Evolutionary conservation across 1,140 invertebrate genomes (phyloP), one percentile per base, ranked within the genome.

Genomic region (Camponotus pennsylvanicus): DNA sequence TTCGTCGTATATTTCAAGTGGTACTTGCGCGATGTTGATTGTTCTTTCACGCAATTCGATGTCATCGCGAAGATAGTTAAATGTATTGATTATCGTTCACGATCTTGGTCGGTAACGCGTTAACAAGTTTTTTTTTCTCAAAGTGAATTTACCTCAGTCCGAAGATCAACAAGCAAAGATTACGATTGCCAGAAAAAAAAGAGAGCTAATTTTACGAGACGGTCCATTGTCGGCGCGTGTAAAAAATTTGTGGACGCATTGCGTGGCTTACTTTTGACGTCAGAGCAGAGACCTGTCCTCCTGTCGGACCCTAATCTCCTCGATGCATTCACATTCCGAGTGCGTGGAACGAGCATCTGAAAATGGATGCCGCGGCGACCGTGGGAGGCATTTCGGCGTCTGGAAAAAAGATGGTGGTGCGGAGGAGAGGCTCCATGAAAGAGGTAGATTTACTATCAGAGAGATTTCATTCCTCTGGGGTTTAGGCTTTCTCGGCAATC

Each of bases 381-480:
- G 34, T 70, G 67, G 75, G 78, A 84, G 85, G 84, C 78, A 88
- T 88, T 90, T 90, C 88, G 71, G 78, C 76, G 69, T 57, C 55
- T 77, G 67, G 69, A 82, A 64, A 76, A 67, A 78, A 77, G 76
- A 85, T 49, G 71, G 27, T 27, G 32, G 40, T 45, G 63, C 77
- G 76, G 18, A 63, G 27, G 64, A n/a, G 42, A 37, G 45, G 80
- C 59, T 61, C 73, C 64, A 70, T 76, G 83, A 78, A 87, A 80
- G 84, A 87, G 91, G 87, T 89, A 92, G 88, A 92, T 93, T 93
- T 92, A 92, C 90, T 92, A 92, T 92, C 89, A 86, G 88, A 88
- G 63, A 83, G 88, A 92, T 92, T 93, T 92, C 85, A 89, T 88
- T 91, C 87, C 90, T 91, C 71, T 69, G 82, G 84, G 90, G 86